phyloP scores from a whole-genome alignment of 2,888 invertebrate genomes.

The Hedychridium roseum region DNA sequence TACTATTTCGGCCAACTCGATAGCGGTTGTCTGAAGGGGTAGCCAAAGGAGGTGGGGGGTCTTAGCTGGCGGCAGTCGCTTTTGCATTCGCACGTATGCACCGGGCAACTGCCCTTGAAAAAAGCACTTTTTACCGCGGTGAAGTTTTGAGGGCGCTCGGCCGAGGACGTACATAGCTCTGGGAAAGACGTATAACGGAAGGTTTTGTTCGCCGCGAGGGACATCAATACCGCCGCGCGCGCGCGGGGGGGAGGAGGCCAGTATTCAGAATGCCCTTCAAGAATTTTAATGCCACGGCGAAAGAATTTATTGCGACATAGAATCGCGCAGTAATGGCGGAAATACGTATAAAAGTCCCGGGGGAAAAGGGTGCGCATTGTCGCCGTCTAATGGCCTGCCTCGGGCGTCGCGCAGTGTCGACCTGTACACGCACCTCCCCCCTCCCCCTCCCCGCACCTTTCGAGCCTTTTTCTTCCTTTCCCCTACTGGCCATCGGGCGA shows the following conservation, averaged over 20 bases:
- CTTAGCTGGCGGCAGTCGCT: no score
- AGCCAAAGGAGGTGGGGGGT: no score
- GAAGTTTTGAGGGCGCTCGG: no score
- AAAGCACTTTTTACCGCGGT: no score
- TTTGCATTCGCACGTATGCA: no score
- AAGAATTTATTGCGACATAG: constrained; percentile 58
- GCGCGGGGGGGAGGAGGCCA: constrained; percentile 31
- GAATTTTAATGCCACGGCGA: constrained; percentile 57
- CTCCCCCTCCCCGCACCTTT: constrained; percentile 1
- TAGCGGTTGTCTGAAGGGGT: no score
- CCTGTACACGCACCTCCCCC: constrained; percentile 34
- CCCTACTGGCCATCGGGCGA: background rate
- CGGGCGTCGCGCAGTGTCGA: constrained; percentile 42
- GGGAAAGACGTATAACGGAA: constrained; percentile 10
- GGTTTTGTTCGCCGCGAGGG: constrained; percentile 39
- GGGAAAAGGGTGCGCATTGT: constrained; percentile 57
- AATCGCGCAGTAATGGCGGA: constrained; percentile 58
- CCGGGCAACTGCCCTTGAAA: no score
- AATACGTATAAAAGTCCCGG: constrained; percentile 59
- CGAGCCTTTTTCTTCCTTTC: background rate
- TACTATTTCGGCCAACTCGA: no score
- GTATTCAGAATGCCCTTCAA: constrained; percentile 56
- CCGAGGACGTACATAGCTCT: no score
- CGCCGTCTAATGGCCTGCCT: constrained; percentile 57
- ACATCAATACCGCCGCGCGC: constrained; percentile 47